Conservation (phyloP, 2,797 vertebrate species). For the Nasua narica region DNA sequence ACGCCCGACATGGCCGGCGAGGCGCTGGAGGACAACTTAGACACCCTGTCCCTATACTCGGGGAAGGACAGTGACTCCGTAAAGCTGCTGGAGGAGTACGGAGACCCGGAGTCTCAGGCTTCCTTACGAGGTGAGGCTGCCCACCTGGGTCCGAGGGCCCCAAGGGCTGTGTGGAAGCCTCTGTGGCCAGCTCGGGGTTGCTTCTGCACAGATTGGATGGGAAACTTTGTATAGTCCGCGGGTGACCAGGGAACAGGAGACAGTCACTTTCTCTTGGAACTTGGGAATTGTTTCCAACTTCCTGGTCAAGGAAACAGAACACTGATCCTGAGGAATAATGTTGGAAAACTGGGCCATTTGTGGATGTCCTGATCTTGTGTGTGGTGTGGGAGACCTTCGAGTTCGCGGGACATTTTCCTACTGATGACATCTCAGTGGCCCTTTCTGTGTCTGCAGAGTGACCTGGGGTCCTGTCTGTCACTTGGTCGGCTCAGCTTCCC, state of each 20-base stretch:
- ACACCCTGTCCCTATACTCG: conserved; percentile 52
- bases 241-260: not conserved
- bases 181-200: not conserved
- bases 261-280: no score
- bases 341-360: not conserved
- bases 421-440: no score
- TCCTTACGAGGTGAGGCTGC: conserved; percentile 69
- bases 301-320: not conserved
- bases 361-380: no score
- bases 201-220: accelerated
- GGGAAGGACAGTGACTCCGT: conserved; percentile 63
- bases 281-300: not conserved
- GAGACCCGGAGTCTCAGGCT: conserved; percentile 53
- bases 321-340: not conserved
- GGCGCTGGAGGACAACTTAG: conserved; percentile 67
- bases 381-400: not conserved
- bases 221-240: not conserved
- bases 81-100: conserved; percentile 67
- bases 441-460: not conserved
- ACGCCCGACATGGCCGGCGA: conserved; percentile 35
- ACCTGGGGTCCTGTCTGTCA: not conserved
- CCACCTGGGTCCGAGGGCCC: not conserved
- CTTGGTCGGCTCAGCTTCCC: not conserved
- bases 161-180: accelerated
- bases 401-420: not conserved